Evolutionary conservation across 2,888 invertebrate genomes (phyloP).

Genomic region (Agriopis leucophaearia): DNA sequence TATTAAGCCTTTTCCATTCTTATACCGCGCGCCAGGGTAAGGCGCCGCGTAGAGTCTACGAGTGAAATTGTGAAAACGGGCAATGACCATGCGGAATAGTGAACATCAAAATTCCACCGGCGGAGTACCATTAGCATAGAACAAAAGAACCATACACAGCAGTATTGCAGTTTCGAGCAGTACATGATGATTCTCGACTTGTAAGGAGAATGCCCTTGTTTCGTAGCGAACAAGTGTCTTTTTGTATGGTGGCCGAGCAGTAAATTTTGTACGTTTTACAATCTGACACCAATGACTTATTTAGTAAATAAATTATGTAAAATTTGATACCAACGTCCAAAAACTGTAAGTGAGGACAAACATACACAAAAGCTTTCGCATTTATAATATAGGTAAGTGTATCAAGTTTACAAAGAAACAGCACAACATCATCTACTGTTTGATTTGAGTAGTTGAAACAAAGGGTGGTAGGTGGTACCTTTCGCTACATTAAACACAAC

Average conservation of each 20-base stretch:
- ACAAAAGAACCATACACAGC: constrained; percentile 36
- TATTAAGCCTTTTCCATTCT: constrained; percentile 50
- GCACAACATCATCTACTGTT: constrained; percentile 19
- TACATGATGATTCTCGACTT: background rate
- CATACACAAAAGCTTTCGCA: too few species aligned
- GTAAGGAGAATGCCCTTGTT: background rate
- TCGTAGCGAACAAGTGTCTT: too few species aligned
- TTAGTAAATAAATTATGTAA: too few species aligned
- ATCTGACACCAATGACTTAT: too few species aligned
- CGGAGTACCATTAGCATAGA: constrained; percentile 65
- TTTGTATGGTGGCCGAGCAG: too few species aligned
- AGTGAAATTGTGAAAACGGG: constrained; percentile 77
- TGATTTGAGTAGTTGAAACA: background rate
- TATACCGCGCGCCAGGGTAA: constrained; percentile 24
- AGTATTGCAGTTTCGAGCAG: constrained; percentile 33
- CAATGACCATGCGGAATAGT: constrained; percentile 82
- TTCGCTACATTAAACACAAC: constrained; percentile 45
- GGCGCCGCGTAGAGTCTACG: constrained; percentile 45
- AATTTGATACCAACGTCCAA: too few species aligned
- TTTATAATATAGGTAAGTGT: too few species aligned
- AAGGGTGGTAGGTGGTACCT: constrained; percentile 31
- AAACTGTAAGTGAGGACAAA: too few species aligned
- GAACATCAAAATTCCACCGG: constrained; percentile 80
- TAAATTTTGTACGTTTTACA: too few species aligned
- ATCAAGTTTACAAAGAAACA: background rate